A percentile compares a stretch with the other conserved stretches of the same genome.
These are phyloP conservation scores for Ellobium chinense DNA, from an alignment of 2,888 invertebrate species.

Conservation along the genomic window DNA sequence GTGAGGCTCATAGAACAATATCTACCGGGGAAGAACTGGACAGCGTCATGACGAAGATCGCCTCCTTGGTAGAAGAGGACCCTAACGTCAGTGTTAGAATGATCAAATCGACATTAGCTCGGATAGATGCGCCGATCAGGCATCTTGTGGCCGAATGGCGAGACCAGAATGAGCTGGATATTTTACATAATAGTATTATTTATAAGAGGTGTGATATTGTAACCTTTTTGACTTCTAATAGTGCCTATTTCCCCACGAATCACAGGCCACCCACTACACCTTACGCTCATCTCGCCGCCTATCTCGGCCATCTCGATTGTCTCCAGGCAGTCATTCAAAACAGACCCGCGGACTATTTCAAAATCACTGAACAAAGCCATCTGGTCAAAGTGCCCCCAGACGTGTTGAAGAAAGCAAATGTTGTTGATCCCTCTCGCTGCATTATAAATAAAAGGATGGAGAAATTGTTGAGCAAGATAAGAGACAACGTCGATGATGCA, in stretches of 20 bases:
- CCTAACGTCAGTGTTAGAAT: background rate
- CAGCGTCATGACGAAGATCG: background rate
- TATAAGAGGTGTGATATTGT: conserved; percentile 31
- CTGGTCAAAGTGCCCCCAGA: conserved; percentile 4
- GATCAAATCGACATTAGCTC: background rate
- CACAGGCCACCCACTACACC: conserved; percentile 22
- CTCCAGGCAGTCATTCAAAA: conserved; percentile 5
- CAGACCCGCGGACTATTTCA: conserved; percentile 30
- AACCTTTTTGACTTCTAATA: background rate
- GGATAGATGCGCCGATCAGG: background rate
- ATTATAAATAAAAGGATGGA: background rate
- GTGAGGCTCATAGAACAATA: no score
- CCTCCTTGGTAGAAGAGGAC: background rate
- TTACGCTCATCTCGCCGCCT: conserved; percentile 42
- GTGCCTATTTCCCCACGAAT: conserved; percentile 4
- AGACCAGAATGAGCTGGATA: conserved; percentile 16
- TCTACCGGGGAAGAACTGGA: background rate
- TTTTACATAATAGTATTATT: conserved; percentile 36
- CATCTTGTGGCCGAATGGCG: conserved; percentile 8
- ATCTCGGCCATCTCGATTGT: conserved; percentile 27
- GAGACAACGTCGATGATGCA: background rate
- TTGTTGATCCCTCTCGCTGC: background rate
- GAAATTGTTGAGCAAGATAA: background rate
- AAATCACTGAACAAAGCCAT: background rate
- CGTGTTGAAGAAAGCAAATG: background rate